These are phyloP conservation scores for Scaptodrosophila lebanonensis DNA, from an alignment of 1,140 invertebrate genomes.

Conservation along the genomic window DNA sequence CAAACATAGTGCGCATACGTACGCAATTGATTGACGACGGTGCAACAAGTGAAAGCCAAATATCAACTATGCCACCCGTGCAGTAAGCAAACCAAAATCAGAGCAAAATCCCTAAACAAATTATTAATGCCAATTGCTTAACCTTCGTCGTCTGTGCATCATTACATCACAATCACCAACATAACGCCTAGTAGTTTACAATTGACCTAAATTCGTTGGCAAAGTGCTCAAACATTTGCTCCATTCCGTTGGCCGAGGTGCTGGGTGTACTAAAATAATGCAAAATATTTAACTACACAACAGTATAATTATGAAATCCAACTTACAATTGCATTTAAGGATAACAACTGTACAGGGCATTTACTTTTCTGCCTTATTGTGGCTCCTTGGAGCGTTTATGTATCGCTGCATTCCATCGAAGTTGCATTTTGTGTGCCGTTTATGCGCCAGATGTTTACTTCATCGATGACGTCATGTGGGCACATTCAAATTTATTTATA, in stretches of 20 bases:
- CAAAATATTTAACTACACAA: neutral
- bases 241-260: constrained; percentile 14
- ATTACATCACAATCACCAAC: constrained; percentile 59
- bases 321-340: neutral
- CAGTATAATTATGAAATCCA: neutral
- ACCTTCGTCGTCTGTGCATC: constrained; percentile 7
- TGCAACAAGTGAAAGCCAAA: constrained; percentile 64
- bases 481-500: constrained; percentile 66
- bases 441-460: constrained; percentile 58
- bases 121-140: constrained; percentile 25
- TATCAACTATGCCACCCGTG: constrained; percentile 55
- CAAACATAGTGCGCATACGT: constrained; percentile 31
- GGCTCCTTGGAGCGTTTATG: constrained; percentile 2
- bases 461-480: constrained; percentile 59
- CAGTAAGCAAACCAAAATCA: constrained; percentile 43
- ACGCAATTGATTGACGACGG: constrained; percentile 29
- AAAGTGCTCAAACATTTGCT: constrained; percentile 6
- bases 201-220: constrained; percentile 10
- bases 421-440: constrained; percentile 43
- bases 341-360: constrained; percentile 20
- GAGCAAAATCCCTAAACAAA: constrained; percentile 22
- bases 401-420: constrained; percentile 14
- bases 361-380: constrained; percentile 2
- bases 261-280: too few relatives aligned
- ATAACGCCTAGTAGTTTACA: constrained; percentile 13